Evolutionary conservation across 1,140 invertebrate species (phyloP).

Genomic region (Anastrepha ludens): DNA sequence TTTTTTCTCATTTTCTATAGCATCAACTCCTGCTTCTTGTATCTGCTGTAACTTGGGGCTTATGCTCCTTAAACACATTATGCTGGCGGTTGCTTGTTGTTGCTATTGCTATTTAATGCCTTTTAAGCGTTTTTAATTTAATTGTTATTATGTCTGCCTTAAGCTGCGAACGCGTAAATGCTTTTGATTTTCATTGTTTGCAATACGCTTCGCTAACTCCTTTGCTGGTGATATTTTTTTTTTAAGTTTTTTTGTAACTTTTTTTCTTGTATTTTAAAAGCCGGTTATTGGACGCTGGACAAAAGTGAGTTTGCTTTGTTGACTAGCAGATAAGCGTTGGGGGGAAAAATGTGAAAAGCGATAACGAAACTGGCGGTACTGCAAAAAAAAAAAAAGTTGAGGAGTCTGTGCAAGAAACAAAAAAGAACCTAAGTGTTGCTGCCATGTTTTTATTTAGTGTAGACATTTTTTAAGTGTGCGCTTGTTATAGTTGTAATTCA

Average conservation of each 20-base stretch:
- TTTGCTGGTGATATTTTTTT: not conserved
- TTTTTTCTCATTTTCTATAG: not conserved
- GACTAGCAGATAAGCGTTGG: not conserved
- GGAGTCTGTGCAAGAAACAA: not conserved
- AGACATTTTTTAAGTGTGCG: slow-evolving; percentile 28
- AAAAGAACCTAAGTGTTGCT: not conserved
- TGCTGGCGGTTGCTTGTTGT: not conserved
- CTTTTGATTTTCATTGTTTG: slow-evolving; percentile 46
- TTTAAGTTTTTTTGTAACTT: not conserved
- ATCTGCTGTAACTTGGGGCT: not conserved
- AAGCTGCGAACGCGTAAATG: slow-evolving; percentile 26
- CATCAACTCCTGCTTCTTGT: not conserved
- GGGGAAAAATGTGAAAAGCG: not conserved
- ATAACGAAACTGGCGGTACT: not conserved
- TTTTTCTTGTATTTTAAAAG: not conserved
- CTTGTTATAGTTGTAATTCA: slow-evolving; percentile 43
- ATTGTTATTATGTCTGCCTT: slow-evolving; percentile 52
- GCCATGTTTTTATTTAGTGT: slow-evolving; percentile 33
- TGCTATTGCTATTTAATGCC: slow-evolving; percentile 40
- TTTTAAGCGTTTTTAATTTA: slow-evolving; percentile 55
- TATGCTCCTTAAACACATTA: not conserved
- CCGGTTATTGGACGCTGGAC: not conserved
- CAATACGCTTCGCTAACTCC: not conserved
- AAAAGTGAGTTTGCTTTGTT: not conserved
- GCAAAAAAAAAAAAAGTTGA: not conserved